These are phyloP conservation scores for Ectropis crepuscularia DNA, from an alignment of 2,888 invertebrate species.

Conservation along the genomic window DNA sequence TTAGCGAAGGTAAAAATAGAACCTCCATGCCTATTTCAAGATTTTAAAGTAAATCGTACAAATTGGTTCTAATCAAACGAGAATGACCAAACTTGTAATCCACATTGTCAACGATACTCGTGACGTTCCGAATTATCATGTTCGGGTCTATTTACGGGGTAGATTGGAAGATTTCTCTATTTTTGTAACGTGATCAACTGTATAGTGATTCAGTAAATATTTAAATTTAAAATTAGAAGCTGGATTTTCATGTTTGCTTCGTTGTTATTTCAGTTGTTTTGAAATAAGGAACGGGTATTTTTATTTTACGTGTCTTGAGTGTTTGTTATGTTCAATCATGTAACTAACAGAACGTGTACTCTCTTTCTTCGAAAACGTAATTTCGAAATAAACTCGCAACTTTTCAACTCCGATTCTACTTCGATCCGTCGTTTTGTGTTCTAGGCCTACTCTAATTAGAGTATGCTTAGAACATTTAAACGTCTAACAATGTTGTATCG, in stretches of 20 bases:
- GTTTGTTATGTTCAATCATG: no score
- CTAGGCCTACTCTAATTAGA: no score
- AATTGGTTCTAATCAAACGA: slow-evolving; percentile 46
- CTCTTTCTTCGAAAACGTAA: no score
- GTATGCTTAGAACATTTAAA: no score
- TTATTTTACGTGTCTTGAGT: not conserved
- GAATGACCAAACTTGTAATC: slow-evolving; percentile 49
- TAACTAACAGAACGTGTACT: no score
- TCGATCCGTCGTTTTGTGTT: no score
- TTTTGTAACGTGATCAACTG: slow-evolving; percentile 29
- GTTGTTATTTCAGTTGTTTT: slow-evolving; percentile 3
- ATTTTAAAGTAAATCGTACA: slow-evolving; percentile 34
- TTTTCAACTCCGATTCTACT: no score
- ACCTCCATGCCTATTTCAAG: slow-evolving; percentile 46
- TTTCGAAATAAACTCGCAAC: no score
- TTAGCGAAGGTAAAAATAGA: slow-evolving; percentile 50
- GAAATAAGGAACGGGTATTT: not conserved
- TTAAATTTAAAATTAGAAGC: slow-evolving; percentile 3
- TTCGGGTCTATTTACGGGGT: slow-evolving; percentile 33
- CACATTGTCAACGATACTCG: slow-evolving; percentile 36
- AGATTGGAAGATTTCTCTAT: slow-evolving; percentile 37
- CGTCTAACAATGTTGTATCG: no score
- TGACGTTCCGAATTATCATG: slow-evolving; percentile 44
- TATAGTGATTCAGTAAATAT: slow-evolving; percentile 25
- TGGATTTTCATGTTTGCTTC: slow-evolving; percentile 19